Evolutionary conservation across 2,888 invertebrate species (phyloP).

Genomic region (Leucophora obtusa): DNA sequence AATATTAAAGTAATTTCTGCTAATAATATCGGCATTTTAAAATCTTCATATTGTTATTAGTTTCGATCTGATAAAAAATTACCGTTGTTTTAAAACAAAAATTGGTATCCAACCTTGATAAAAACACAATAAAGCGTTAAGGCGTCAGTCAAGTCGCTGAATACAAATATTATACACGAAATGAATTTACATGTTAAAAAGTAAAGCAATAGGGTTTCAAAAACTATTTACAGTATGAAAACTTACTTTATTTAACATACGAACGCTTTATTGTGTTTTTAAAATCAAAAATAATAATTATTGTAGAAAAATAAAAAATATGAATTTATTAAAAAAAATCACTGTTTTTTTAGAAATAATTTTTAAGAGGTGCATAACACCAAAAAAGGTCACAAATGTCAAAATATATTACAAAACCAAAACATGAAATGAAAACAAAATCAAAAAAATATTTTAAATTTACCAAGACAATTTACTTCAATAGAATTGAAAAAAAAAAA

Average conservation of each 20-base stretch:
- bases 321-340: neutral
- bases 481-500: constrained; percentile 7
- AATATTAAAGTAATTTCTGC: too few relatives aligned
- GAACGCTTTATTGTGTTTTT: neutral
- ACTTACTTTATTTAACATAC: neutral
- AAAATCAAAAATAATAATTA: neutral
- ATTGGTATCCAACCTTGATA: too few relatives aligned
- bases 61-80: too few relatives aligned
- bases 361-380: constrained; percentile 38
- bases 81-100: too few relatives aligned
- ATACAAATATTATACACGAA: too few relatives aligned
- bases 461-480: constrained; percentile 6
- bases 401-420: neutral
- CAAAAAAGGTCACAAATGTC: constrained; percentile 43
- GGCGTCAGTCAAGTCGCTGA: too few relatives aligned
- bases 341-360: neutral
- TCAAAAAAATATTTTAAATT: neutral
- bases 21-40: too few relatives aligned
- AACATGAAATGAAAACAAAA: neutral
- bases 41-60: too few relatives aligned
- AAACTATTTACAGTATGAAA: neutral
- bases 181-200: too few relatives aligned
- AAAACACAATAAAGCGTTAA: too few relatives aligned
- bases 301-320: neutral
- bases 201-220: neutral